Conservation (phyloP, 2,797 vertebrate genomes). For the Karalla daura region DNA sequence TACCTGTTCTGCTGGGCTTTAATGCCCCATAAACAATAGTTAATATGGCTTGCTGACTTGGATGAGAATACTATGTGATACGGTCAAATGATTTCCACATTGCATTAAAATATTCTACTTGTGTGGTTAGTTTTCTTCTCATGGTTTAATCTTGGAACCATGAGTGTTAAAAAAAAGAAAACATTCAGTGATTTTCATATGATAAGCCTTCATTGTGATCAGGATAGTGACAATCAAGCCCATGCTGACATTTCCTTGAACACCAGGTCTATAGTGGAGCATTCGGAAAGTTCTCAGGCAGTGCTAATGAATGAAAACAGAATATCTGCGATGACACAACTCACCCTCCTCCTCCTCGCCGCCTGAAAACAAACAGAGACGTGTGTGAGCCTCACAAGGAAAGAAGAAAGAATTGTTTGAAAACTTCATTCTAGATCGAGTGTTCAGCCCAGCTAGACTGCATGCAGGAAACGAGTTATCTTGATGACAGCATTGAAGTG, state of each 20-base stretch:
- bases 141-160: background rate
- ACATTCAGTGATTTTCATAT: background rate
- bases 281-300: constrained; percentile 31
- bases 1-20: no score
- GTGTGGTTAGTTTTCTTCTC: background rate
- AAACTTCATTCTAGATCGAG: no score
- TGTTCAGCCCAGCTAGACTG: no score
- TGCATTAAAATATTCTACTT: background rate
- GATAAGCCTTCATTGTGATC: background rate
- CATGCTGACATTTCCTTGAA: constrained; percentile 30
- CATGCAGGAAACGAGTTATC: background rate
- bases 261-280: no score
- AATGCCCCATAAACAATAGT: no score
- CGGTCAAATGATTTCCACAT: background rate
- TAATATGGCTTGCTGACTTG: no score
- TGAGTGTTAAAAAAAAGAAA: background rate
- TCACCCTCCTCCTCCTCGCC: constrained; percentile 71
- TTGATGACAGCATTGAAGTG: background rate
- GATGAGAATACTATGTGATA: background rate
- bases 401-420: background rate
- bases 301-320: background rate
- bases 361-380: constrained; percentile 64
- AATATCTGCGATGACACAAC: constrained; percentile 35
- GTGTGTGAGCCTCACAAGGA: constrained; percentile 2
- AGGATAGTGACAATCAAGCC: constrained; percentile 1